Percentiles rank a stretch among this genome's conserved stretches.
These are phyloP conservation scores for Bombyx huttoni DNA, from an alignment of 2,888 invertebrate species.

Conservation along the genomic window DNA sequence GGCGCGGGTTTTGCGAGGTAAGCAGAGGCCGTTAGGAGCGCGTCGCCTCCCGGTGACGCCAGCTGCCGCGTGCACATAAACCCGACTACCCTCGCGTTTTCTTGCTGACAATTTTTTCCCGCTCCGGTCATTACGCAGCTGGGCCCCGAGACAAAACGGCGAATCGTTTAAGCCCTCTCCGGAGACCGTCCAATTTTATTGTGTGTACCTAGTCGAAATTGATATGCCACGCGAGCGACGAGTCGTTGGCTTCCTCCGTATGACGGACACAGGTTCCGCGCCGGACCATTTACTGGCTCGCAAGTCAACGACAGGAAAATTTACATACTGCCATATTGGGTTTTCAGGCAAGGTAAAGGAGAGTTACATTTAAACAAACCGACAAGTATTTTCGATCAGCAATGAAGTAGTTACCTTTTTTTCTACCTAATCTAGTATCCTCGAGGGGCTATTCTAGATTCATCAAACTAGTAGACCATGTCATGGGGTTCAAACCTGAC, in stretches of 20 bases:
- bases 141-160: constrained; percentile 72
- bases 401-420: too few species aligned
- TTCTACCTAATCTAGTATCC: too few species aligned
- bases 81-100: constrained; percentile 70
- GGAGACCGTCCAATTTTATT: constrained; percentile 71
- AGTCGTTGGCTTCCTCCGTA: constrained; percentile 34
- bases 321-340: neutral
- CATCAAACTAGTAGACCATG: too few species aligned
- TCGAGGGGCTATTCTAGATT: too few species aligned
- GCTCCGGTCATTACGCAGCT: constrained; percentile 71
- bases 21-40: constrained; percentile 69
- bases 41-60: constrained; percentile 49
- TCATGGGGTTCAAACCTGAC: too few species aligned
- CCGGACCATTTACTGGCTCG: constrained; percentile 34
- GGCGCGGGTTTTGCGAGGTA: constrained; percentile 72
- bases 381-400: too few species aligned
- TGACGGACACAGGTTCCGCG: constrained; percentile 36
- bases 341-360: too few species aligned
- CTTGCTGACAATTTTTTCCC: constrained; percentile 73
- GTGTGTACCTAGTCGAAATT: constrained; percentile 69
- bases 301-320: constrained; percentile 6
- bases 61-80: constrained; percentile 67
- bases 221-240: constrained; percentile 61
- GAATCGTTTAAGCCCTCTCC: constrained; percentile 73
- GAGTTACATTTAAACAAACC: too few species aligned